Percentiles rank a stretch among this genome's conserved stretches.
Conservation (phyloP, 2,888 invertebrate species). For the Papilio protenor region DNA sequence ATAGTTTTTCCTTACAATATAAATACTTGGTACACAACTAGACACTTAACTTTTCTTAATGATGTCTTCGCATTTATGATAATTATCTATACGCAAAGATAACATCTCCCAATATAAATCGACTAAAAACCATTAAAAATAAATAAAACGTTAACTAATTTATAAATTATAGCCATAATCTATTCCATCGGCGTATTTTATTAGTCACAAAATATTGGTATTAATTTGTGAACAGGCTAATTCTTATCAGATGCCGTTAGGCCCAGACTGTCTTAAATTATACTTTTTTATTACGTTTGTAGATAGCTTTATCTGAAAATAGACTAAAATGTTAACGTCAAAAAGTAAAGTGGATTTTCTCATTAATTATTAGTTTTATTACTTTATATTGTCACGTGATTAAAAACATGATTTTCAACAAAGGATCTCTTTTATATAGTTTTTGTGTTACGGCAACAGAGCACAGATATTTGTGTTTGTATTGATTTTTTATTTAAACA, state of each 20-base stretch:
- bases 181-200: slow-evolving; percentile 1
- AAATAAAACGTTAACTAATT: neutral
- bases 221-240: slow-evolving; percentile 2
- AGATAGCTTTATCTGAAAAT: neutral
- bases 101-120: neutral
- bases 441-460: neutral
- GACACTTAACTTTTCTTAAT: neutral
- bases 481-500: too few species aligned
- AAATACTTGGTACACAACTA: neutral
- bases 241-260: neutral
- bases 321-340: neutral
- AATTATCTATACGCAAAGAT: neutral
- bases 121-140: neutral
- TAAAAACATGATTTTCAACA: neutral
- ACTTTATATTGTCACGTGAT: neutral
- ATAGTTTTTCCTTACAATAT: neutral
- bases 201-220: neutral
- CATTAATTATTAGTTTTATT: neutral
- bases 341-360: neutral
- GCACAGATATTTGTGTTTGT: neutral
- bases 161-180: neutral
- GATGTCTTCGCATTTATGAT: neutral
- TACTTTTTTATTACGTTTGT: neutral
- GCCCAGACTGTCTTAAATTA: neutral
- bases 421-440: neutral